Percentiles rank a stretch among this genome's conserved stretches.
Conservation (phyloP, 2,797 vertebrate genomes). For the Poeciliopsis turneri region DNA sequence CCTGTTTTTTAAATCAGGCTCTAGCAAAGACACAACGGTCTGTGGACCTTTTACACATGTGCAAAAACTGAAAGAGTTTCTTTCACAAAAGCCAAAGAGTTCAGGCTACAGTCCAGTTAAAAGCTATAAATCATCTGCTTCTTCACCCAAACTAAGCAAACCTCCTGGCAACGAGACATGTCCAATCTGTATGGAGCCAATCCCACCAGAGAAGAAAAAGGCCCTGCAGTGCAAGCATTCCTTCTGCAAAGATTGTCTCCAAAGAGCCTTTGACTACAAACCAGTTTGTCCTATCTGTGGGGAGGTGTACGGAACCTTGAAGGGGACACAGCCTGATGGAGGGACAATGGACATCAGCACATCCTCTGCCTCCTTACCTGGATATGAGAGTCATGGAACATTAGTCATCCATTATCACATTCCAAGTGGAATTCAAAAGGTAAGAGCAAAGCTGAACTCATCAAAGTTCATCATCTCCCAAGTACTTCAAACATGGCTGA, state of each 20-base stretch:
- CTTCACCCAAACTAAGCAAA: conserved; percentile 5
- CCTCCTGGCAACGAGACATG: conserved; percentile 61
- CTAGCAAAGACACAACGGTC: not conserved
- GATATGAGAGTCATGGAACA: conserved; percentile 66
- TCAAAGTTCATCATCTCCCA: not conserved
- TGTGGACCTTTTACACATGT: conserved; percentile 63
- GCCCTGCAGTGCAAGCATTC: conserved; percentile 76
- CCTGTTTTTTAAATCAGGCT: conserved; percentile 38
- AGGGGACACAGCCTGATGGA: conserved; percentile 74
- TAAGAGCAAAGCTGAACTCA: conserved; percentile 43
- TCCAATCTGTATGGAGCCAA: conserved; percentile 78
- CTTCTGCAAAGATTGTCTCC: conserved; percentile 76
- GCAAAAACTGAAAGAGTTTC: conserved; percentile 43
- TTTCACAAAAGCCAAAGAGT: conserved; percentile 7
- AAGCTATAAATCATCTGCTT: not conserved
- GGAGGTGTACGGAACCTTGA: conserved; percentile 69
- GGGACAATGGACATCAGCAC: conserved; percentile 57
- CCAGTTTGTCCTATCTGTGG: conserved; percentile 80
- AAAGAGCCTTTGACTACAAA: conserved; percentile 73
- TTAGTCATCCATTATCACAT: conserved; percentile 73
- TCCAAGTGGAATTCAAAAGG: conserved; percentile 76
- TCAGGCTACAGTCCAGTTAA: not conserved
- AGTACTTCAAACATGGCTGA: not conserved
- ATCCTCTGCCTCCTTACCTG: conserved; percentile 49
- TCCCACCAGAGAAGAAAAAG: conserved; percentile 37